Evolutionary conservation across 1,140 invertebrate species (phyloP), one percentile per base, ranked within the genome.

Genomic region (Pogonognathellus flavescens): DNA sequence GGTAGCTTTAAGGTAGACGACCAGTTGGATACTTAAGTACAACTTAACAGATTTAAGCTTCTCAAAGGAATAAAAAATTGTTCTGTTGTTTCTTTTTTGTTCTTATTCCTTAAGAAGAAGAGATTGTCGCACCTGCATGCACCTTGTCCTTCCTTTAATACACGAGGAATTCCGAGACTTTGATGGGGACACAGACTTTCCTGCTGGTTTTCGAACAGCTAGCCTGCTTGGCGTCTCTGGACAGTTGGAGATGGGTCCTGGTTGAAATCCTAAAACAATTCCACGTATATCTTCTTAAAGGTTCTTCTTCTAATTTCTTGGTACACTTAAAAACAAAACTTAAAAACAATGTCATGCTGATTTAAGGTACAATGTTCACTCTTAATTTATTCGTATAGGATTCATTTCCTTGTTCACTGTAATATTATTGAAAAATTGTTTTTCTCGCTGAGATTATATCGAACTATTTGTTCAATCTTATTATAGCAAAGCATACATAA

Each of bases 201-300:
- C 70, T 49, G 31, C 70, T 76, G 70, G 16, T 16, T 76, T 76
- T 76, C 8, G 70, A 76, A 76, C 70, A 49, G 70, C 70, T 49
- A 76, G 70, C 70, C 70, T 76, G 70, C 70, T 76, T 76, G 70
- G 70, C 70, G 70, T 76, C 70, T 76, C 70, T 14, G n/a, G n/a
- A 49, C 31, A 25, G 9, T n/a, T 41, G 9, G 41, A 76, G 25
- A 13, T 25, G 49, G n/a, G 70, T 76, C 31, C 70, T 76, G 70
- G 16, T 41, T 6, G 41, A 31, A 76, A 76, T 66, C 25, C 10
- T 66, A 66, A 66, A 25, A 25, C 62, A 16, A 66, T 66, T 66
- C 25, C 14, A 18, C 18, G 5, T 18, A 41, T 6, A 41, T 41
- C 6, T 41, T 41, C 6, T 6, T 6, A 41, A 41, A 6, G 31